phyloP scores from a whole-genome alignment of 2,888 invertebrate genomes.

The Sycophila texana region DNA sequence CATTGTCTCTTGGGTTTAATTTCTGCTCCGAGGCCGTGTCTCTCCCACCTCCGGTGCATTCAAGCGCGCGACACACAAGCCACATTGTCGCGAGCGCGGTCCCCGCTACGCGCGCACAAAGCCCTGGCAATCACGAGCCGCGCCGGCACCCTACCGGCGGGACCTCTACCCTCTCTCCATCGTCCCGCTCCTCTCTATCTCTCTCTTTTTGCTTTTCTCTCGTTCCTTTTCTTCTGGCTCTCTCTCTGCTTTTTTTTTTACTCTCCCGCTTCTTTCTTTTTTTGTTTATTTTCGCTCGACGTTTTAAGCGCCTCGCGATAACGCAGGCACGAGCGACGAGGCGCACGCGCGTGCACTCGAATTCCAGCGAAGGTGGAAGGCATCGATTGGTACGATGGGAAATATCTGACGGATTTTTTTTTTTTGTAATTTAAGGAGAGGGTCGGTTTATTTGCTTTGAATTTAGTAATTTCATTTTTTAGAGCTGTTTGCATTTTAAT shows the following conservation, averaged over 20 bases:
- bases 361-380: no score
- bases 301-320: not conserved
- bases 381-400: no score
- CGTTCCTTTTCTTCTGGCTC: not conserved
- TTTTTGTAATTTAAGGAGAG: no score
- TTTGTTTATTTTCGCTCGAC: constrained; percentile 6
- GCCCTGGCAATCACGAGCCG: constrained; percentile 75
- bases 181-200: not conserved
- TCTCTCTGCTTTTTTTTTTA: not conserved
- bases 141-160: constrained; percentile 62
- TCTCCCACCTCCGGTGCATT: constrained; percentile 67
- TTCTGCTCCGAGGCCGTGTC: constrained; percentile 55
- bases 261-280: not conserved
- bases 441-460: no score
- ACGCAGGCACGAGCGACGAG: no score
- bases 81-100: constrained; percentile 60
- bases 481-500: no score
- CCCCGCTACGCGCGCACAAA: constrained; percentile 68
- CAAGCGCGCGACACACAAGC: constrained; percentile 66
- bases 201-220: not conserved
- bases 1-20: constrained; percentile 69
- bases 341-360: no score
- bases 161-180: constrained; percentile 6
- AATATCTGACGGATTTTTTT: no score
- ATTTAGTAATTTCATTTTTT: no score